Evolutionary conservation across 2,888 invertebrate genomes (phyloP).

Genomic region (Drosophila maculinotata): DNA sequence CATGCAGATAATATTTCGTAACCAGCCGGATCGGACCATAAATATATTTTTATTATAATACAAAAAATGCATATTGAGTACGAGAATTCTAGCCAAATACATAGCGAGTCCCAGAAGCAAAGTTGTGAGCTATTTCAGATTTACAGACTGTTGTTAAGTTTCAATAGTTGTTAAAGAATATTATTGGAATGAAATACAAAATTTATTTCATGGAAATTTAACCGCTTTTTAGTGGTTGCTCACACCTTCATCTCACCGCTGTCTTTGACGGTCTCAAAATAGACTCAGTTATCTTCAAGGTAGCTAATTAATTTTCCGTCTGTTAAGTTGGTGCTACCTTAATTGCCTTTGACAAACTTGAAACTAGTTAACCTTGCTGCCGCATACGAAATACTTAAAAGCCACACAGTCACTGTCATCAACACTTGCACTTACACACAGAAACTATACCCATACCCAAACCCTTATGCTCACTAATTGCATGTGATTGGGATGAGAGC

Average conservation of each 20-base stretch:
- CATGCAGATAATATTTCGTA: too few species aligned
- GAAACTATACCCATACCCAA: background rate
- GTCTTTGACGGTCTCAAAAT: background rate
- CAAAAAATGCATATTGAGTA: too few species aligned
- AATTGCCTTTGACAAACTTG: conserved; percentile 24
- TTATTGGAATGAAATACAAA: background rate
- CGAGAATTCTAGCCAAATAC: background rate
- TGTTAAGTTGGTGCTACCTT: conserved; percentile 2
- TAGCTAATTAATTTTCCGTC: conserved; percentile 13
- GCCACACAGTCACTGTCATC: background rate
- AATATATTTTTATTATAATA: too few species aligned
- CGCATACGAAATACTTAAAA: background rate
- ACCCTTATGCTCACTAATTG: conserved; percentile 50
- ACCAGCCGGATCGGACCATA: too few species aligned
- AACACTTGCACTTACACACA: background rate
- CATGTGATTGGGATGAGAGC: conserved; percentile 24
- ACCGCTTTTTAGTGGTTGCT: background rate
- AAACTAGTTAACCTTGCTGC: conserved; percentile 16
- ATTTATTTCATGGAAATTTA: background rate
- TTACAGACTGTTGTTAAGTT: background rate
- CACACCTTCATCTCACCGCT: background rate
- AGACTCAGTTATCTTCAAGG: background rate
- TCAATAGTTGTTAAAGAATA: background rate
- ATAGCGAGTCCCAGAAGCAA: background rate
- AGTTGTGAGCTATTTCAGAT: too few species aligned